Base-by-base conservation (phyloP, 1,140 invertebrate species). In the Cephus cinctus region DNA sequence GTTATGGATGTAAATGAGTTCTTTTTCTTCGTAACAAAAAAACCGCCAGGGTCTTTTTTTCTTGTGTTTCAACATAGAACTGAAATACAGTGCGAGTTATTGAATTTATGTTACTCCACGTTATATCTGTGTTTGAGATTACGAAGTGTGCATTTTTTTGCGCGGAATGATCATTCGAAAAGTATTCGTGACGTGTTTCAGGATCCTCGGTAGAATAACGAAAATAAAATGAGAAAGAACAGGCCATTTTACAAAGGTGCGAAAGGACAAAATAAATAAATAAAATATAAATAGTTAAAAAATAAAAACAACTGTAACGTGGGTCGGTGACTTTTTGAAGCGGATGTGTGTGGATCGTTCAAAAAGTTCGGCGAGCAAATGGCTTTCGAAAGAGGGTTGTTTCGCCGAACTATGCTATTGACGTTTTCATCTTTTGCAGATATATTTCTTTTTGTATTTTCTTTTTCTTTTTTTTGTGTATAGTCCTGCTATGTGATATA, bases 201-300 rank as follows among this genome's bases (percentile, higher is more conserved):
- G n/a, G 25, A 27, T 8, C 14, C 35, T n/a, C 35, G 35, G 35
- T 47, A 50, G 52, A 51, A 63, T 65, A 66, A 66, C 59, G 59
- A 67, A 69, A 67, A 68, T 65, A 65, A 66, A 62, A 61, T 57
- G 57, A 63, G 57, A 63, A 60, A 56, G 63, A 68, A 57, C 56
- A 65, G 44, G 60, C 61, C 59, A 67, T 67, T 63, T 65, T 65
- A 66, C 63, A 64, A 67, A 50, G 16, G 16, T 38, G 35, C 16
- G 16, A 30, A 12, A 30, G 14, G 35, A 18, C 9, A 9, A 38
- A 3, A 38, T 5, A 15, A 21, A 41, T 41, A n/a, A 41, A 27
- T 19, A 20, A 41, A 41, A 41, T 57, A 54, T 44, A 47, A 42
- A 34, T 18, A 54, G 43, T 48, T 45, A 62, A 43, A 46, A 16